Evolutionary conservation across 2,113 vertebrate genomes (phyloP).

Genomic region (Acanthochromis polyacanthus): DNA sequence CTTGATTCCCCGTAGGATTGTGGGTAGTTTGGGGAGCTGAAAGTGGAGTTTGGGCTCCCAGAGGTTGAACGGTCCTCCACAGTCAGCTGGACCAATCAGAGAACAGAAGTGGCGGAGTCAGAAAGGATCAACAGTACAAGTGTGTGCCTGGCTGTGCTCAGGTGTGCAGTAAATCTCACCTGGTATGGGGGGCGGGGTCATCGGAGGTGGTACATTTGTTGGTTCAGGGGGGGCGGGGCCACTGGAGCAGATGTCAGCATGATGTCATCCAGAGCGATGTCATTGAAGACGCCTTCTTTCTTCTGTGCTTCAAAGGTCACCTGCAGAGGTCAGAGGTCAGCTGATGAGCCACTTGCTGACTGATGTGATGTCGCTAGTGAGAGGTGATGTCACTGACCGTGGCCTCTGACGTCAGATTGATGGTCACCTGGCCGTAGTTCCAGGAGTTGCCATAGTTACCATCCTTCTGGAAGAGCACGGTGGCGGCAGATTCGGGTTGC

Average conservation of each 20-base stretch:
- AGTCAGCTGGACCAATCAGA: conserved; percentile 86
- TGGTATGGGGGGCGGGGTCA: conserved; percentile 77
- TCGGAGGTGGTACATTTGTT: conserved; percentile 83
- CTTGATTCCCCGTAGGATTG: conserved; percentile 84
- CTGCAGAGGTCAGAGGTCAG: conserved; percentile 73
- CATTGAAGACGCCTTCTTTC: conserved; percentile 69
- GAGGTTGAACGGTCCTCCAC: conserved; percentile 91
- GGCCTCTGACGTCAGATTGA: conserved; percentile 84
- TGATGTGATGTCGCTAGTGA: neutral
- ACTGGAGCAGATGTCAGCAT: conserved; percentile 81
- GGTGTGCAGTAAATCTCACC: conserved; percentile 70
- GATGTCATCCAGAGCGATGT: conserved; percentile 93
- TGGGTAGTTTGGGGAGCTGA: conserved; percentile 91
- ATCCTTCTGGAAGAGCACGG: conserved; percentile 85
- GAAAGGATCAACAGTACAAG: neutral
- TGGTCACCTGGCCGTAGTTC: conserved; percentile 91
- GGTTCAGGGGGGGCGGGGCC: conserved; percentile 85
- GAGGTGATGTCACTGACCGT: conserved; percentile 80
- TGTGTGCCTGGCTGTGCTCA: neutral
- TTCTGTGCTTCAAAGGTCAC: conserved; percentile 90
- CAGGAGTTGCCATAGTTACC: conserved; percentile 93
- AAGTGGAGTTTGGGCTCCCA: conserved; percentile 91
- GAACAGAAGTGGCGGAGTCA: neutral
- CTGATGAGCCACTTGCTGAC: neutral
- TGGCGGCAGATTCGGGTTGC: conserved; percentile 1